These are phyloP conservation scores for Ceramica pisi DNA, from an alignment of 2,888 invertebrate species.

Conservation along the genomic window DNA sequence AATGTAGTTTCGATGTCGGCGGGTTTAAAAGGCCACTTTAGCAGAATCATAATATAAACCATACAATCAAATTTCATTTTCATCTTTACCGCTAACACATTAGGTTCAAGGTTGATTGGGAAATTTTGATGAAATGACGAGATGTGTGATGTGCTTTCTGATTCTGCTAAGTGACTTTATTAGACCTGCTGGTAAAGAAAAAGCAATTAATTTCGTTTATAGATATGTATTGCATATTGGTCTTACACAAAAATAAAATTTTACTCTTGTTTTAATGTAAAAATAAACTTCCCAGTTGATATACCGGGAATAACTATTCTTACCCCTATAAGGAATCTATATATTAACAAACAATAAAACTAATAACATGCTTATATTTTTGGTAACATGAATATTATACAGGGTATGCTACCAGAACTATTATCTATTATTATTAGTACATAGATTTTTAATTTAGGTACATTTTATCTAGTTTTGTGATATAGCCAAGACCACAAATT, in stretches of 20 bases:
- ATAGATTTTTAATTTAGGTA: conserved; percentile 63
- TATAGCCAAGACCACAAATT: conserved; percentile 60
- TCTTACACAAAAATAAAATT: conserved; percentile 89
- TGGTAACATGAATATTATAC: conserved; percentile 87
- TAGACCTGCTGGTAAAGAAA: conserved; percentile 44
- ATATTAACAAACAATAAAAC: conserved; percentile 85
- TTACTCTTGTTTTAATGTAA: conserved; percentile 87
- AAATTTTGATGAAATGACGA: no score
- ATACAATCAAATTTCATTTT: no score
- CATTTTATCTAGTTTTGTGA: conserved; percentile 59
- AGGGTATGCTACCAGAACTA: conserved; percentile 75
- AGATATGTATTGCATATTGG: conserved; percentile 90
- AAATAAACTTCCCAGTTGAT: conserved; percentile 88
- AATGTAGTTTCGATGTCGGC: no score
- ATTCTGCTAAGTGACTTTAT: no score
- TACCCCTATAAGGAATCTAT: conserved; percentile 84
- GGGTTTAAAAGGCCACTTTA: no score
- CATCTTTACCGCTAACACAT: no score
- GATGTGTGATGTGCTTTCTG: no score
- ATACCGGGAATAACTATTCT: conserved; percentile 87
- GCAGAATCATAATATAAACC: no score
- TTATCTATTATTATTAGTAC: conserved; percentile 61
- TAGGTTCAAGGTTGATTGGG: no score
- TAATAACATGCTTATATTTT: conserved; percentile 85
- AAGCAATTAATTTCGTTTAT: conserved; percentile 64